Evolutionary conservation across 1,140 invertebrate species (phyloP), one percentile per base, ranked within the genome.

Genomic region (Drosophila ogumai): DNA sequence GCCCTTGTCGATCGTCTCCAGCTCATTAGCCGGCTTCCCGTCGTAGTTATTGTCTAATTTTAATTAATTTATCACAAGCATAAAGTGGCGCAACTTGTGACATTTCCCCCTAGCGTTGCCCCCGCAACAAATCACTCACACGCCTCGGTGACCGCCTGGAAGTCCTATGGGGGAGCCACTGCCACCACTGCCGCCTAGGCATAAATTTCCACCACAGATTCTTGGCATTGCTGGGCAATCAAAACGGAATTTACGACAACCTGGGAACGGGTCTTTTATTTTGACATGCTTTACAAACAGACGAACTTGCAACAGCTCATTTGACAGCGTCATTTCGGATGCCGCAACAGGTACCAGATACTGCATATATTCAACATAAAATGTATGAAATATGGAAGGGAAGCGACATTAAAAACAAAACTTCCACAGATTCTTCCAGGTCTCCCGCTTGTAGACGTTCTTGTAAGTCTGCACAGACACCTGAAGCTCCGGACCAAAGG

Each of bases 11-110:
- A 82, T 87, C 79, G 79, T 80, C 82, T 88, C 56, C 76, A 74
- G 72, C 73, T 87, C 86, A 87, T 87, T 87, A 88, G 84, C 65
- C 61, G 49, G 65, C 61, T 80, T 87, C 64, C 84, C 76, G 76
- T 81, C 66, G 79, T 57, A 91, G 79, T 82, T 85, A 87, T 77
- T 90, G 82, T 90, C 84, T 84, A 88, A 84, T 91, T 81, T 91
- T 91, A 91, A 91, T 91, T 91, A 91, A 91, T 91, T 91, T 91
- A 91, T 91, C 79, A 84, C 80, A 82, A 76, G 63, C 85, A 90
- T 88, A 88, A 88, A 88, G 76, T 88, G 85, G 80, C 77, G 85
- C 75, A 86, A 87, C 75, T 78, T 72, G 44, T 38, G 46, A 28
- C 46, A 25, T 47, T 55, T 44, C 34, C 59, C 71, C 49, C 49